phyloP scores from a whole-genome alignment of 2,888 invertebrate genomes.

The Neuroscelio doddi region DNA sequence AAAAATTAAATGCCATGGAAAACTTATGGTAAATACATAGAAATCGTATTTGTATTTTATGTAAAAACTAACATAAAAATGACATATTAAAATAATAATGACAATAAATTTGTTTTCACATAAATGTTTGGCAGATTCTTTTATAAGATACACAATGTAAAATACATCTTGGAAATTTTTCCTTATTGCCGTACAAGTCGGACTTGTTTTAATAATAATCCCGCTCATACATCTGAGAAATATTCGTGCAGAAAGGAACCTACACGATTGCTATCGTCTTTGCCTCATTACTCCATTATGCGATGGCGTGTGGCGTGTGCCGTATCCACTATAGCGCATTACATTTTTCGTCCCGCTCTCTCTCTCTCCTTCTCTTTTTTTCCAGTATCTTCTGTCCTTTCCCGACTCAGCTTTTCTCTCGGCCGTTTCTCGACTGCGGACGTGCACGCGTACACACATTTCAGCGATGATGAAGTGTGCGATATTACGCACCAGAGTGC shows the following conservation, averaged over 20 bases:
- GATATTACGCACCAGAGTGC: constrained; percentile 58
- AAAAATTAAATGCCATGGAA: too few species aligned
- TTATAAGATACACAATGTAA: too few species aligned
- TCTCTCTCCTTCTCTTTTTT: constrained; percentile 7
- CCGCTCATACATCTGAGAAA: constrained; percentile 17
- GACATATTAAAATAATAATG: too few species aligned
- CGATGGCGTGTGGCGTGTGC: constrained; percentile 71
- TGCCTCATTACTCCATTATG: constrained; percentile 70
- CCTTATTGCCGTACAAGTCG: background rate
- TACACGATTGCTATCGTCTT: constrained; percentile 69
- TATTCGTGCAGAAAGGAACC: constrained; percentile 62
- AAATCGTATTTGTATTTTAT: too few species aligned
- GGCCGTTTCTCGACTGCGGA: constrained; percentile 28
- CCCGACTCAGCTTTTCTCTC: constrained; percentile 23
- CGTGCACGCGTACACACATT: constrained; percentile 54
- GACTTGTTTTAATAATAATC: constrained; percentile 17
- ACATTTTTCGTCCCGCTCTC: constrained; percentile 30
- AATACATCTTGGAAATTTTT: too few species aligned
- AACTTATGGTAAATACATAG: too few species aligned
- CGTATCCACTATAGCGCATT: constrained; percentile 59
- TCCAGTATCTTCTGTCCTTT: constrained; percentile 2
- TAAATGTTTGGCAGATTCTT: too few species aligned
- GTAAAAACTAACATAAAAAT: too few species aligned
- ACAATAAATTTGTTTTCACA: too few species aligned
- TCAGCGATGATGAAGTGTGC: constrained; percentile 58